Conservation (phyloP, 2,888 invertebrate genomes). For the Fissipunctia ypsillon region DNA sequence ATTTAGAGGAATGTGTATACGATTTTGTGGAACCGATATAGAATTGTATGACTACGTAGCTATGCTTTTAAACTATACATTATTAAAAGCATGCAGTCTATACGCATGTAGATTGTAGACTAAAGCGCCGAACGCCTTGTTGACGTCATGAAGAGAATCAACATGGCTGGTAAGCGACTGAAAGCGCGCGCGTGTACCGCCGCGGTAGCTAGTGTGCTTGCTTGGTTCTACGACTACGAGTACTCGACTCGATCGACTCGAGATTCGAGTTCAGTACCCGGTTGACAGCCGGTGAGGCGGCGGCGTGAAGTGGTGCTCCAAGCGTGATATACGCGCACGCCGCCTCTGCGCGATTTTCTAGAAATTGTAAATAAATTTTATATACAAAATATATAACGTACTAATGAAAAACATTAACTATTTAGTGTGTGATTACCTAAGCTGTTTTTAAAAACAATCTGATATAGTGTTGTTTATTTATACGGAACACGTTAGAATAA, state of each 20-base stretch:
- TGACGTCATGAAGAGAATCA: conserved; percentile 85
- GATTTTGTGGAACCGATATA: conserved; percentile 11
- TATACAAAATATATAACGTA: conserved; percentile 77
- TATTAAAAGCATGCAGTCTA: conserved; percentile 16
- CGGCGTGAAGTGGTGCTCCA: conserved; percentile 80
- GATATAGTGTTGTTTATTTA: conserved; percentile 65
- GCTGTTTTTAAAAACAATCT: conserved; percentile 60
- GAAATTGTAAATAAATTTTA: conserved; percentile 83
- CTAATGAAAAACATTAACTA: conserved; percentile 70
- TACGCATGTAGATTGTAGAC: conserved; percentile 16
- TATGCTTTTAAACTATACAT: conserved; percentile 13
- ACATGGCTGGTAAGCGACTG: conserved; percentile 82
- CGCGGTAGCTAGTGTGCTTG: conserved; percentile 75
- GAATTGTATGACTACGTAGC: conserved; percentile 1
- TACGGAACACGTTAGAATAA: conserved; percentile 67
- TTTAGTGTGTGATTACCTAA: conserved; percentile 67
- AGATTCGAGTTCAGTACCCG: conserved; percentile 87
- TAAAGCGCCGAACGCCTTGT: conserved; percentile 61
- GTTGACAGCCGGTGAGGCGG: conserved; percentile 89
- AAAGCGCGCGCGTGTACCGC: conserved; percentile 81
- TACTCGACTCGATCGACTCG: conserved; percentile 79
- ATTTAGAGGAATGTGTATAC: background rate
- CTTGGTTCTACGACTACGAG: conserved; percentile 74
- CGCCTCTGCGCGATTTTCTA: conserved; percentile 88
- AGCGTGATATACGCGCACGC: conserved; percentile 82